phyloP scores from a whole-genome alignment of 2,888 invertebrate species.

The Hylaea fasciaria region DNA sequence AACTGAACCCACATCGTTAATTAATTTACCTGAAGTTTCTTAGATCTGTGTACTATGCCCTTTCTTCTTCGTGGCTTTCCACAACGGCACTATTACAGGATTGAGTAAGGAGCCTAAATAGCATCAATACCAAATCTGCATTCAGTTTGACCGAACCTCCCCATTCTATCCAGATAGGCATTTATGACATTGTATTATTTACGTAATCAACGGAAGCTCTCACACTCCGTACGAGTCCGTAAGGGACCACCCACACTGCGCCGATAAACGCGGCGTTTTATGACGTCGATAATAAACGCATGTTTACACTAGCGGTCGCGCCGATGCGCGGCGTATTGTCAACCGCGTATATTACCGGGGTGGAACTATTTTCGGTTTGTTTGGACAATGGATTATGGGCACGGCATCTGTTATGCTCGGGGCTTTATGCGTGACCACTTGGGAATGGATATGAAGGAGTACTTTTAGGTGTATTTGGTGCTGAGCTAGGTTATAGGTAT shows the following conservation, averaged over 20 bases:
- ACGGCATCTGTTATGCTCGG: constrained; percentile 28
- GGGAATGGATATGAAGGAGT: constrained; percentile 9
- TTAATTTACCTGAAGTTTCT: no score
- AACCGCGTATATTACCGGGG: constrained; percentile 47
- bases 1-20: no score
- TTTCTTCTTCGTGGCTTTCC: no score
- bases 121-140: no score
- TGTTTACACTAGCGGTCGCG: constrained; percentile 69
- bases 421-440: constrained; percentile 14
- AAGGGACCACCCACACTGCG: constrained; percentile 78
- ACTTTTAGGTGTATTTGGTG: neutral
- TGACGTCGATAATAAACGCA: constrained; percentile 74
- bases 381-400: constrained; percentile 52
- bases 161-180: constrained; percentile 2
- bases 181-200: constrained; percentile 25
- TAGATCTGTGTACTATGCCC: no score
- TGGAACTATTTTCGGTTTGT: constrained; percentile 56
- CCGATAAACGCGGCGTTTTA: constrained; percentile 77
- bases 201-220: constrained; percentile 42
- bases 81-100: no score
- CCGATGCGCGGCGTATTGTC: constrained; percentile 52
- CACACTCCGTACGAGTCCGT: constrained; percentile 28
- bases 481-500: no score
- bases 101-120: no score
- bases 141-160: neutral